These are phyloP conservation scores for Temnothorax ravouxi DNA, from an alignment of 2,888 invertebrate genomes.

Conservation along the genomic window DNA sequence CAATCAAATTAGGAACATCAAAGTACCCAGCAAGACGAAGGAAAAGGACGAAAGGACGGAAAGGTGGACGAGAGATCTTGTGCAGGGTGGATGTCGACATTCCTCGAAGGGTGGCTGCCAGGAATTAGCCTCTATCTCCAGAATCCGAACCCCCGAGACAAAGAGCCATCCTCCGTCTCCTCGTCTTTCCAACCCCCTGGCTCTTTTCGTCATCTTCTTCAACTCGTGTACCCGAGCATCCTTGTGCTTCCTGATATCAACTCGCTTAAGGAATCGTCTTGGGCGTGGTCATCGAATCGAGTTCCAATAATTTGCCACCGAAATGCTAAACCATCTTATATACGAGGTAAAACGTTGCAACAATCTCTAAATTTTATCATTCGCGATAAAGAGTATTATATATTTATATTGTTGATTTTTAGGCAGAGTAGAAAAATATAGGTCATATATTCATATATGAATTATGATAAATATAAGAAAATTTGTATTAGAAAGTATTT, in stretches of 20 bases:
- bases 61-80: constrained; percentile 67
- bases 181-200: constrained; percentile 37
- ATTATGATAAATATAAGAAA: background rate
- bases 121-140: constrained; percentile 86
- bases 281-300: constrained; percentile 69
- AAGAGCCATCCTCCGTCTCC: constrained; percentile 73
- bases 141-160: constrained; percentile 84
- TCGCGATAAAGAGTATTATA: background rate
- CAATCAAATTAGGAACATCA: constrained; percentile 87
- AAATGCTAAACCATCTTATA: constrained; percentile 10
- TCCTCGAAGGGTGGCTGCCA: constrained; percentile 82
- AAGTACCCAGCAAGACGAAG: constrained; percentile 83
- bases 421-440: background rate
- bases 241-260: constrained; percentile 66
- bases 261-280: constrained; percentile 72
- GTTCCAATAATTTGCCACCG: constrained; percentile 58
- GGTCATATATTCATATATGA: background rate
- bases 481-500: background rate
- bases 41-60: constrained; percentile 75
- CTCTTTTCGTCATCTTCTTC: constrained; percentile 72
- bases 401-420: background rate
- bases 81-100: constrained; percentile 68
- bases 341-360: background rate
- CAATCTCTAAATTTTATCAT: background rate
- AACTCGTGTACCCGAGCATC: constrained; percentile 47